Evolutionary conservation across 92 coral and sea anemone genomes (phyloP).

Genomic region (Zoanthus gigantus): DNA sequence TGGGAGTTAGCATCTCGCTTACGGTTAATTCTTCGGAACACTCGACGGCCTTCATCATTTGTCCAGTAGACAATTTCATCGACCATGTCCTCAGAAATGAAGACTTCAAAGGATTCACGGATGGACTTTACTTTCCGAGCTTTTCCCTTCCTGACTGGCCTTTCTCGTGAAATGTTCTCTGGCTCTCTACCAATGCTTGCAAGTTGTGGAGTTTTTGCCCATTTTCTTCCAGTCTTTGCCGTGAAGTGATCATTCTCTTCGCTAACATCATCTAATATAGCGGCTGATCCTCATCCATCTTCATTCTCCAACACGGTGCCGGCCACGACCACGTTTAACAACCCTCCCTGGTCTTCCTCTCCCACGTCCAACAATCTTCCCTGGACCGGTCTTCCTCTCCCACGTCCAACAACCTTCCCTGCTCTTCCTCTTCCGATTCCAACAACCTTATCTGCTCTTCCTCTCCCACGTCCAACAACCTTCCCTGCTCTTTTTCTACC

Average conservation of each 20-base stretch:
- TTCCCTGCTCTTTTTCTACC: no score
- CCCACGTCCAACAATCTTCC: conserved; percentile 5
- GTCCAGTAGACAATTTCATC: conserved; percentile 6
- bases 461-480: not conserved
- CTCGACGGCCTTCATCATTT: conserved; percentile 19
- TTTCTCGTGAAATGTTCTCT: conserved; percentile 19
- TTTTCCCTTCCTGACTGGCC: conserved; percentile 27
- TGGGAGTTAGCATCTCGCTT: conserved; percentile 14
- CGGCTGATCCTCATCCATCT: not conserved
- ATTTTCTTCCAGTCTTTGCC: conserved; percentile 20
- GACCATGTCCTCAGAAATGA: not conserved
- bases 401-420: not conserved
- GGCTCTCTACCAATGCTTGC: conserved; percentile 18
- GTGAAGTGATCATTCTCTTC: conserved; percentile 15
- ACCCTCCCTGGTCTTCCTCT: not conserved
- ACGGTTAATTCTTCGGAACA: not conserved
- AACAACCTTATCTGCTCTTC: not conserved
- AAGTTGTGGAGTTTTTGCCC: conserved; percentile 11
- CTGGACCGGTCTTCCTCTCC: not conserved
- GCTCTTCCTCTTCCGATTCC: no score
- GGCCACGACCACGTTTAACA: not conserved
- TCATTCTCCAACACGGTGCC: not conserved
- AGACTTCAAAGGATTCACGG: conserved; percentile 1
- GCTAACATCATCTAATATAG: not conserved
- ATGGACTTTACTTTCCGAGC: conserved; percentile 18